A percentile compares a stretch with the other conserved stretches of the same genome.
These are phyloP conservation scores for Ibidorhyncha struthersii DNA, from an alignment of 2,113 vertebrate genomes.

Conservation along the genomic window DNA sequence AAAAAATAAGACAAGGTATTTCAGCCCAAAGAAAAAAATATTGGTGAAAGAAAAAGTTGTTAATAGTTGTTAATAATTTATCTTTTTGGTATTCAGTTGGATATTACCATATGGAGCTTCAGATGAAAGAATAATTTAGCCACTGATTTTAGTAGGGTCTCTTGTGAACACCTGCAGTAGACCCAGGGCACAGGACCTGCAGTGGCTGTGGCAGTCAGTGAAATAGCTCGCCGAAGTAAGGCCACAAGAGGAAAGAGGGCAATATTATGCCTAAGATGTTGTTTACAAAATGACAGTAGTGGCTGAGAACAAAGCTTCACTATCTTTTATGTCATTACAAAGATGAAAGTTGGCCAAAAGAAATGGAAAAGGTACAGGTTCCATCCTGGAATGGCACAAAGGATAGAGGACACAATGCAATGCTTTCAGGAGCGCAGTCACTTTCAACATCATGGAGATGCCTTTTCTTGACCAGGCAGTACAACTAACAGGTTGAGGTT, in stretches of 20 bases:
- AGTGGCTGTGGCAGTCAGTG: neutral
- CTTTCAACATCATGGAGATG: neutral
- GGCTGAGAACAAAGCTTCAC: neutral
- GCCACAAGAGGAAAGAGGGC: neutral
- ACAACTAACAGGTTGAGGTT: neutral
- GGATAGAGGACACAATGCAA: too few relatives aligned
- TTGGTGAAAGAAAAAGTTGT: neutral
- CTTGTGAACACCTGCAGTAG: neutral
- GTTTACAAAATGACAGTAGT: neutral
- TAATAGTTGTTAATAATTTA: neutral
- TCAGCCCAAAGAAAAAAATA: neutral
- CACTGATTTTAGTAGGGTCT: neutral
- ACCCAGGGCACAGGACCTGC: accelerated
- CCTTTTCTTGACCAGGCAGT: neutral
- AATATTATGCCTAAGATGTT: neutral
- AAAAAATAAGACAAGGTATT: neutral
- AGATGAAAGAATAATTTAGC: neutral
- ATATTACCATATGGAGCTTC: neutral
- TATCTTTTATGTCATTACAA: neutral
- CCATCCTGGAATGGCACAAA: neutral
- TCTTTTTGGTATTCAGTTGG: neutral
- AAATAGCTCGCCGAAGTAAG: neutral
- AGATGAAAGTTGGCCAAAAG: neutral
- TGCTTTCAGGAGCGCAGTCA: neutral
- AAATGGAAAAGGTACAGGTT: neutral